A percentile compares a stretch with the other conserved stretches of the same genome.
These are phyloP conservation scores for Erethizon dorsatum DNA, from an alignment of 2,797 vertebrate species.

Conservation along the genomic window DNA sequence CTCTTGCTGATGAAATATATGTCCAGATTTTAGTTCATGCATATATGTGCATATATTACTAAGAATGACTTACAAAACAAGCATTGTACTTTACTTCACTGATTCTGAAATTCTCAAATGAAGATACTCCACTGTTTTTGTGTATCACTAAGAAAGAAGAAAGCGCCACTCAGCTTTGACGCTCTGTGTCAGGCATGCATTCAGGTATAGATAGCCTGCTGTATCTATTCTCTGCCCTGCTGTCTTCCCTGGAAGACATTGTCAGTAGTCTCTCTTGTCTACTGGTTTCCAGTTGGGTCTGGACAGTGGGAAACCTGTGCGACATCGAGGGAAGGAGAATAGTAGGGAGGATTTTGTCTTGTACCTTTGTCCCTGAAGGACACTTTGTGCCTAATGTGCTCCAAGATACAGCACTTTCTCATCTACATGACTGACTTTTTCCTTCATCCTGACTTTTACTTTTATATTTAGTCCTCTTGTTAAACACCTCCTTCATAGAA, in stretches of 20 bases:
- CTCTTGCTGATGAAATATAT: not conserved
- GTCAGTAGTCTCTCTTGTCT: not conserved
- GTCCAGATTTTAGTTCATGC: not conserved
- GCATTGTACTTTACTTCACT: not conserved
- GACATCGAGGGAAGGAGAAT: not conserved
- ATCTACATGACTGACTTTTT: not conserved
- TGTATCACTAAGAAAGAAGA: not conserved
- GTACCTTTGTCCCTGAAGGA: not conserved
- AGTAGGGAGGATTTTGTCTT: not conserved
- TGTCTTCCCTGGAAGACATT: not conserved
- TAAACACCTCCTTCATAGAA: not conserved
- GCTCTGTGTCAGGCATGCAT: not conserved
- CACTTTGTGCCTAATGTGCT: not conserved
- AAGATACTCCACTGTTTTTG: not conserved
- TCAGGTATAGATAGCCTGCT: not conserved
- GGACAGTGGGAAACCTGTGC: not conserved
- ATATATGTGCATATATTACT: not conserved
- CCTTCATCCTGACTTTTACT: not conserved
- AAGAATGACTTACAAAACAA: not conserved
- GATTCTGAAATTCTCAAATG: not conserved
- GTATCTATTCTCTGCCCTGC: not conserved
- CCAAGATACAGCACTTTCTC: not conserved
- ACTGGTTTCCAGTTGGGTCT: not conserved
- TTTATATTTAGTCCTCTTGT: conserved; percentile 1
- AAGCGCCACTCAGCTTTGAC: not conserved